A percentile compares a stretch with the other conserved stretches of the same genome.
phyloP scores from a whole-genome alignment of 2,888 invertebrate species.

The Netelia virgata region DNA sequence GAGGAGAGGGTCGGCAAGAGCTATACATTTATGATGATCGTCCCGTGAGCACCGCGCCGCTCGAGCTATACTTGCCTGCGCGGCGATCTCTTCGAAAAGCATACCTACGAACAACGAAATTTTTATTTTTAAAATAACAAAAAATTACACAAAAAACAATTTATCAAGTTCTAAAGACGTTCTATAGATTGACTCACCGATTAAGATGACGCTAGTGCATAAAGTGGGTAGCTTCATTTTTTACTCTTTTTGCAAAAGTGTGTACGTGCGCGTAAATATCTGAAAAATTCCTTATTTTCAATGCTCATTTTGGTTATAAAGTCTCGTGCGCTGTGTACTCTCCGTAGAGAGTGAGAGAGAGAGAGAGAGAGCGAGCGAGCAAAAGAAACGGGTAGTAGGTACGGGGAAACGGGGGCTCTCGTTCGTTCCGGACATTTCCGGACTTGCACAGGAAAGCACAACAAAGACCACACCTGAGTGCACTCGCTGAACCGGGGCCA shows the following conservation, averaged over 20 bases:
- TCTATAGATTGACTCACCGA: slow-evolving; percentile 50
- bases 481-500: slow-evolving; percentile 64
- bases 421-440: slow-evolving; percentile 71
- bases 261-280: not conserved
- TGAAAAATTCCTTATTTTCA: slow-evolving; percentile 41
- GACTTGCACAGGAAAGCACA: slow-evolving; percentile 70
- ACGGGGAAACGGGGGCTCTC: slow-evolving; percentile 41
- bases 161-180: not conserved
- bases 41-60: slow-evolving; percentile 83
- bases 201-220: slow-evolving; percentile 37
- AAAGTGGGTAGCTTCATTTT: slow-evolving; percentile 47
- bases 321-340: slow-evolving; percentile 26
- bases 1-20: slow-evolving; percentile 87
- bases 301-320: slow-evolving; percentile 38
- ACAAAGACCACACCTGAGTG: slow-evolving; percentile 73
- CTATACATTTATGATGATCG: slow-evolving; percentile 86
- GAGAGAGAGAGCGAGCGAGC: not conserved
- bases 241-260: not conserved
- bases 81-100: slow-evolving; percentile 46
- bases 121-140: not conserved
- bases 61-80: slow-evolving; percentile 67
- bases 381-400: not conserved
- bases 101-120: slow-evolving; percentile 39
- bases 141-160: not conserved
- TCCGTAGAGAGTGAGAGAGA: not conserved